phyloP scores from a whole-genome alignment of 2,113 vertebrate species.

The Murina feae region DNA sequence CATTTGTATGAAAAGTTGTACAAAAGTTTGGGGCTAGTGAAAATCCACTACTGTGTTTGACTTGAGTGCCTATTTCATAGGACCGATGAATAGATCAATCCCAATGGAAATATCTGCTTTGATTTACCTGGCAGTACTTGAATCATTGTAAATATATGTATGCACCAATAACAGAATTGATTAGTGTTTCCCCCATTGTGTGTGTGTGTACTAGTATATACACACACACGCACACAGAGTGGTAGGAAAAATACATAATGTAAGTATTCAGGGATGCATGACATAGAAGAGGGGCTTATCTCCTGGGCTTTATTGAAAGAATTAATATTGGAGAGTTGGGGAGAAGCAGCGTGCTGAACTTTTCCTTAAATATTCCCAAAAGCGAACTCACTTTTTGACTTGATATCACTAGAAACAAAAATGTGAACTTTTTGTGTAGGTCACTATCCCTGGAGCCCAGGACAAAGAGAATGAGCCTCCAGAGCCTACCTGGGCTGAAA shows the following conservation, averaged over 20 bases:
- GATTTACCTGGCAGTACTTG: not conserved
- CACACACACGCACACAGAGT: not conserved
- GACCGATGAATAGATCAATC: not conserved
- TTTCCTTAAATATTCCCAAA: not conserved
- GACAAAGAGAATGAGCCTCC: not conserved
- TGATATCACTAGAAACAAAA: not conserved
- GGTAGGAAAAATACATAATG: not conserved
- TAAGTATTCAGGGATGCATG: not conserved
- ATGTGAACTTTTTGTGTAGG: not conserved
- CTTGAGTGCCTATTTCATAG: not conserved
- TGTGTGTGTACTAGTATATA: not conserved
- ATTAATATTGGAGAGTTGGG: not conserved
- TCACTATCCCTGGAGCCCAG: not conserved
- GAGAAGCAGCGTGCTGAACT: not conserved
- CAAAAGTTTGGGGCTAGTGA: not conserved
- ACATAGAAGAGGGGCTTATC: not conserved
- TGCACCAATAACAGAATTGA: not conserved
- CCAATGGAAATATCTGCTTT: not conserved
- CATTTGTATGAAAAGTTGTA: not conserved
- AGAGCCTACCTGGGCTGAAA: not conserved
- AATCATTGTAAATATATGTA: not conserved
- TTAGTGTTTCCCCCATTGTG: not conserved
- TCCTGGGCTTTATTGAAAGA: not conserved
- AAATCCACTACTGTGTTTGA: not conserved
- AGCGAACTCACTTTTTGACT: not conserved